Conservation (phyloP, 2,888 invertebrate genomes). For the Amblyteles armatorius region DNA sequence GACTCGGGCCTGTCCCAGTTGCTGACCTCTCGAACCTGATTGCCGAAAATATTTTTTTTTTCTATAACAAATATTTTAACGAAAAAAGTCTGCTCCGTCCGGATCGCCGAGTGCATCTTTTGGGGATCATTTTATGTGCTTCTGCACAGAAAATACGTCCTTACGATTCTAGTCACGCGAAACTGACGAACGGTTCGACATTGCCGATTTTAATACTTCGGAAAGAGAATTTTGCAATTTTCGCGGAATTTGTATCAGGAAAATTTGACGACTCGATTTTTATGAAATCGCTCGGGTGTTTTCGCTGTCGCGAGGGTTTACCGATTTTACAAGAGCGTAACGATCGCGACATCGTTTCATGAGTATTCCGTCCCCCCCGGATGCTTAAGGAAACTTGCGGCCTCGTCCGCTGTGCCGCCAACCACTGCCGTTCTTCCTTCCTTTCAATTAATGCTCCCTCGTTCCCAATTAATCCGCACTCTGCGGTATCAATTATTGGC, state of each 20-base stretch:
- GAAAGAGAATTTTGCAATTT: too few species aligned
- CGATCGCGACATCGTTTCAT: slow-evolving; percentile 25
- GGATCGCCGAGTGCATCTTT: too few species aligned
- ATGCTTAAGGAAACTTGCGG: slow-evolving; percentile 76
- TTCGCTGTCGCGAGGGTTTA: background rate
- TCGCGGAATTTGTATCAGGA: too few species aligned
- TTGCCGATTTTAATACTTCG: too few species aligned
- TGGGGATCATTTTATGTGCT: too few species aligned
- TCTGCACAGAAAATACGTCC: too few species aligned
- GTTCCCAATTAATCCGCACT: slow-evolving; percentile 80
- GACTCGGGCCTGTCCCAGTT: slow-evolving; percentile 32
- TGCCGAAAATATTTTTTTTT: background rate
- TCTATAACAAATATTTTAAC: too few species aligned
- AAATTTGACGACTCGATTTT: too few species aligned
- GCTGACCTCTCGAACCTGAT: slow-evolving; percentile 12
- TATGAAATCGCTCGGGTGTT: background rate
- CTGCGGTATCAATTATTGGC: slow-evolving; percentile 80
- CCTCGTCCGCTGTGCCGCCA: slow-evolving; percentile 35
- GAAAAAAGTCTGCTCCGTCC: too few species aligned
- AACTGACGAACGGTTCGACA: too few species aligned
- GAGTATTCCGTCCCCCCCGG: background rate
- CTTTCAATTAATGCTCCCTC: slow-evolving; percentile 81
- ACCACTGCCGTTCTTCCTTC: slow-evolving; percentile 72
- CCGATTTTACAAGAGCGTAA: slow-evolving; percentile 35
- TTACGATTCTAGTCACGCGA: too few species aligned